Base-by-base conservation (phyloP, 2,888 invertebrate genomes). In the Syrista parreyssii region DNA sequence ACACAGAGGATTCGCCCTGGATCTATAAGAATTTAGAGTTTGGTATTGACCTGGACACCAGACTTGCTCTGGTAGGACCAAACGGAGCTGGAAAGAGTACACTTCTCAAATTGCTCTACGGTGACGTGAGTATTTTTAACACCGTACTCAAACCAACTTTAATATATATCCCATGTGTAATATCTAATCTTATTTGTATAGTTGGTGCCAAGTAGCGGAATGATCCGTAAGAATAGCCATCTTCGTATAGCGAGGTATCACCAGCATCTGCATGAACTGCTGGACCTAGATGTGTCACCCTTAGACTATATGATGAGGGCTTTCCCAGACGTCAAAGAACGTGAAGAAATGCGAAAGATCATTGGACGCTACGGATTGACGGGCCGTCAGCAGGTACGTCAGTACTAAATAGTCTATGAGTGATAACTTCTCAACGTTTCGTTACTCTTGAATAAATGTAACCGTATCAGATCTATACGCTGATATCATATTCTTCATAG, bases 21-120 rank as follows among this genome's bases (percentile, higher is more conserved):
- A 99, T 99, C 88, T 99, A 99, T 92, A 98, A 97, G 91, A 96
- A 99, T 91, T 92, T 99, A 78, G 99, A 99, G 92, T 99, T 99
- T 91, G 99, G 99, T 89, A 98, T 99, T 86, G 99, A 99, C 93
- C 93, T 99, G 83, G 99, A 99, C 91, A 99, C 99, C 0, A 93
- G 95, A 82, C 93, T 99, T 72, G 99, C 99, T 23, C 93, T 99
- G 75, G 99, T 99, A 0, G 99, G 97, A 0, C 99, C 99, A 4
- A 99, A 99, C 92, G 99, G 99, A 85, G 99, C 99, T 77, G 99
- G 99, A 85, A 99, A 99, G 92, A 98, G 98, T 85, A 99, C 99
- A 0, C 93, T 99, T 6, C 93, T 99, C 76, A 99, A 99, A 91
- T 93, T 99, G 81, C 94, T 99, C 0, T 98, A 97, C 87, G 98